Conservation (phyloP, 2,113 vertebrate species). For the Anhinga rufa region DNA sequence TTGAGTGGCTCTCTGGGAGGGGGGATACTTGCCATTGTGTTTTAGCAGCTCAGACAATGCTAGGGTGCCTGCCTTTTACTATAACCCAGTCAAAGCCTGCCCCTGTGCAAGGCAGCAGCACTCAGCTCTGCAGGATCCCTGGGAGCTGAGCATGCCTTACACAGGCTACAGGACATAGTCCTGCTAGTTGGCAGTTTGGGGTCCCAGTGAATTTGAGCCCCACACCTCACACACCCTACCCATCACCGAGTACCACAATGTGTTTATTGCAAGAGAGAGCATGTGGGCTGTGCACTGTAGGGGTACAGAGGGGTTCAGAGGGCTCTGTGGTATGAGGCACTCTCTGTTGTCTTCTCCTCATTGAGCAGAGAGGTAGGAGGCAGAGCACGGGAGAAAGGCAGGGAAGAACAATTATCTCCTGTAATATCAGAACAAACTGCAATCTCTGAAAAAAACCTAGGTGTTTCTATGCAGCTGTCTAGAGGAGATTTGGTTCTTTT, state of each 20-base stretch:
- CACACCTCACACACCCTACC: background rate
- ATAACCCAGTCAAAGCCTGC: background rate
- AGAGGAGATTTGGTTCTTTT: background rate
- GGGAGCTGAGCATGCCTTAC: background rate
- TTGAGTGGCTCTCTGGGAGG: background rate
- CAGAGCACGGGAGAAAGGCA: background rate
- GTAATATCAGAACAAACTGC: background rate
- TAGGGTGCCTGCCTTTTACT: background rate
- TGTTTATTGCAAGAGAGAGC: background rate
- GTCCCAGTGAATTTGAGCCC: background rate
- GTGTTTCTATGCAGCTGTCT: background rate
- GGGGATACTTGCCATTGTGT: background rate
- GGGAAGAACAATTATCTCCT: background rate
- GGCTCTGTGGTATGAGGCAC: background rate
- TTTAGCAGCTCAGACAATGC: background rate
- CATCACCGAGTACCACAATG: background rate
- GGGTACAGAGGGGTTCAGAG: background rate
- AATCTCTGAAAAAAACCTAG: background rate
- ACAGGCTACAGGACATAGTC: background rate
- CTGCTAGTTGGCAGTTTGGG: background rate
- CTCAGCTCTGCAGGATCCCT: background rate
- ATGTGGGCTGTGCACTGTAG: background rate
- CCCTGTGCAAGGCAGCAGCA: background rate
- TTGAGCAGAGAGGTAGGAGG: background rate
- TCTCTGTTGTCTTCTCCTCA: background rate